These are phyloP conservation scores for Iselma pallidipennis DNA, from an alignment of 2,888 invertebrate species.

Conservation along the genomic window DNA sequence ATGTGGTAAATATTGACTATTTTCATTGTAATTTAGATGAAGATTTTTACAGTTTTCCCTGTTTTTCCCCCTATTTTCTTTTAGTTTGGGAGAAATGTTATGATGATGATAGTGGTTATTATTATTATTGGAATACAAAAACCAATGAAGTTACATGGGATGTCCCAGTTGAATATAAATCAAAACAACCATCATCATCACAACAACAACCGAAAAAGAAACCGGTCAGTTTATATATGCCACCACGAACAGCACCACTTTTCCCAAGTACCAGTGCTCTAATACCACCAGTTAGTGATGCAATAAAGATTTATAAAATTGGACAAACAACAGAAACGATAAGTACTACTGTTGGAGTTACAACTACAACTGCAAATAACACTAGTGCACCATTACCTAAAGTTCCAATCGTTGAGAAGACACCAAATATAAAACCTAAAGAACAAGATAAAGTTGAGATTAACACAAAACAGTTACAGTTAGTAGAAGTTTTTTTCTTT, in stretches of 20 bases:
- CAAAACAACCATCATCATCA: no score
- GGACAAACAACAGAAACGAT: conserved; percentile 24
- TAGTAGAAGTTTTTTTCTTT: no score
- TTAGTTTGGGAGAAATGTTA: conserved; percentile 69
- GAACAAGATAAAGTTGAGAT: background rate
- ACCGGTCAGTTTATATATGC: conserved; percentile 34
- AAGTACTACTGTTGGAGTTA: background rate
- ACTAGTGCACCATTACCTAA: background rate
- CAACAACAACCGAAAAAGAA: conserved; percentile 23
- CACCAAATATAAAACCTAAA: background rate
- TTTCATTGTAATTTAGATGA: background rate
- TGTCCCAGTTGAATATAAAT: conserved; percentile 58
- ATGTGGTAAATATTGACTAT: conserved; percentile 16
- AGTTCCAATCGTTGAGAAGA: background rate
- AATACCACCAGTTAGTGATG: conserved; percentile 24
- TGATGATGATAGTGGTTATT: conserved; percentile 64
- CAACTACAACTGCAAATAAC: conserved; percentile 29
- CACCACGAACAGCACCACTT: conserved; percentile 38
- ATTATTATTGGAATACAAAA: conserved; percentile 68
- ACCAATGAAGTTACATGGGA: conserved; percentile 70
- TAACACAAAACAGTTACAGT: background rate
- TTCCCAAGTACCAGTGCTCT: conserved; percentile 34
- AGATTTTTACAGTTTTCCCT: background rate
- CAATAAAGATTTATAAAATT: conserved; percentile 40
- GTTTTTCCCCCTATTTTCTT: conserved; percentile 28